Evolutionary conservation across 2,113 vertebrate genomes (phyloP), one percentile per base, ranked within the genome.

Genomic region (Ailuropoda melanoleuca): DNA sequence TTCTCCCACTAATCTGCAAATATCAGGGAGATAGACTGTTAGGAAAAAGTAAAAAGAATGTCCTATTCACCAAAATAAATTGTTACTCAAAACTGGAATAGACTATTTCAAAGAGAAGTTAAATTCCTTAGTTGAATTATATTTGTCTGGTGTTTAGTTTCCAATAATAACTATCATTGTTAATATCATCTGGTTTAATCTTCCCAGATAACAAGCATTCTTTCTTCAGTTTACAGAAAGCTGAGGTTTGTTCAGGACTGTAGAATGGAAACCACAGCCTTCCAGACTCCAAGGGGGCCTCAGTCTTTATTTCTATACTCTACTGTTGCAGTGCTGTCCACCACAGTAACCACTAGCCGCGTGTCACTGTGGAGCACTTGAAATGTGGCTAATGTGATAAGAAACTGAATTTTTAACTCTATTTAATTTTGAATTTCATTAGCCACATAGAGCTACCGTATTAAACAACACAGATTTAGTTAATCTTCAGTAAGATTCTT

Each of bases 21-120:
- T 93, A 56, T 87, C 72, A 75, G 50, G 58, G 39, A 90, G 13
- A 58, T 8, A 70, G 3, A 66, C 21, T 66, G 10, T 66, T 13
- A 48, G 56, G 48, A 84, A 81, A 70, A 88, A 90, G 39, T 29
- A 17, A 78, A 92, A 82, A 21, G 31, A 64, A 72, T 37, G 26
- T 64, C n/a, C 31, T n/a, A 8, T 46, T 96, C 23, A 68, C n/a
- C 18, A n/a, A 14, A 1, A 56, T 39, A 93, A 87, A 50, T 80
- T 68, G 23, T 86, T 86, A 58, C 24, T 89, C 39, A 64, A 53
- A 23, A 8, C 74, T 88, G 1, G 1, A 91, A 11, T 72, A 72
- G 29, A 43, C 50, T 66, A 24, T 85, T 78, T 90, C 37, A 90
- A 85, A 92, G 39, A 87, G 87, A 94, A 94, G 46, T 81, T 88